Percentiles rank a stretch among this genome's conserved stretches.
These are phyloP conservation scores for Okapia johnstoni DNA, from an alignment of 2,113 vertebrate species.

Conservation along the genomic window DNA sequence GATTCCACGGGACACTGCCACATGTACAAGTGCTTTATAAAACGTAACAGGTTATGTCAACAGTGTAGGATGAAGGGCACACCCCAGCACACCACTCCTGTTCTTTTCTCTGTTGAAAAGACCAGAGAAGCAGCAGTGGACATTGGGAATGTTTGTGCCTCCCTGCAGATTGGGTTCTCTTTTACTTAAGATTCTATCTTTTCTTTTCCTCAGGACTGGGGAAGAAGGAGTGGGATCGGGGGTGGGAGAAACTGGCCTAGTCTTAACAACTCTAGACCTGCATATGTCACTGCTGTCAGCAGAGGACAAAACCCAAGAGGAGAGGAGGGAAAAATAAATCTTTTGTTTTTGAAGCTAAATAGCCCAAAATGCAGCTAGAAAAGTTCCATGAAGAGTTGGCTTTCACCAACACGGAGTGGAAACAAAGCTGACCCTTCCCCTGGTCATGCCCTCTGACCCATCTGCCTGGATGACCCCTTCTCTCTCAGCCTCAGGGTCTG, in stretches of 20 bases:
- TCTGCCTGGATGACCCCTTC: slow-evolving; percentile 75
- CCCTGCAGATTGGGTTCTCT: background rate
- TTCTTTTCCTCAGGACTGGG: slow-evolving; percentile 48
- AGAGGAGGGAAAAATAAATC: slow-evolving; percentile 78
- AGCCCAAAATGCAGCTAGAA: slow-evolving; percentile 81
- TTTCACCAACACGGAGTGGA: slow-evolving; percentile 81
- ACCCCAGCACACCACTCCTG: fast-evolving
- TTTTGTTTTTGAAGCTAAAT: slow-evolving; percentile 83
- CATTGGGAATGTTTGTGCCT: slow-evolving; percentile 40
- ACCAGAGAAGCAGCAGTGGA: background rate
- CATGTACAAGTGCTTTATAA: background rate
- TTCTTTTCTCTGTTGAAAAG: slow-evolving; percentile 59
- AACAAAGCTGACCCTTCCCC: slow-evolving; percentile 84
- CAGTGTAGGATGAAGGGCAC: background rate
- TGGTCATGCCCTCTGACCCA: slow-evolving; percentile 83
- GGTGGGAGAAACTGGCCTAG: background rate
- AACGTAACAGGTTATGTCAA: background rate
- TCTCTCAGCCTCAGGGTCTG: slow-evolving; percentile 70
- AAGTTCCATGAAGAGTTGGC: slow-evolving; percentile 82
- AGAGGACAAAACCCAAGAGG: slow-evolving; percentile 73
- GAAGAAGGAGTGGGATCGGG: background rate
- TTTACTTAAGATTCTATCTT: slow-evolving; percentile 73
- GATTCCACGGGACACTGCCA: background rate
- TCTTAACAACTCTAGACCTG: slow-evolving; percentile 55
- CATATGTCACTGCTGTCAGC: slow-evolving; percentile 76